Percentiles rank a stretch among this genome's conserved stretches.
Conservation (phyloP, 2,797 vertebrate species). For the Arrhamphus sclerolepis region DNA sequence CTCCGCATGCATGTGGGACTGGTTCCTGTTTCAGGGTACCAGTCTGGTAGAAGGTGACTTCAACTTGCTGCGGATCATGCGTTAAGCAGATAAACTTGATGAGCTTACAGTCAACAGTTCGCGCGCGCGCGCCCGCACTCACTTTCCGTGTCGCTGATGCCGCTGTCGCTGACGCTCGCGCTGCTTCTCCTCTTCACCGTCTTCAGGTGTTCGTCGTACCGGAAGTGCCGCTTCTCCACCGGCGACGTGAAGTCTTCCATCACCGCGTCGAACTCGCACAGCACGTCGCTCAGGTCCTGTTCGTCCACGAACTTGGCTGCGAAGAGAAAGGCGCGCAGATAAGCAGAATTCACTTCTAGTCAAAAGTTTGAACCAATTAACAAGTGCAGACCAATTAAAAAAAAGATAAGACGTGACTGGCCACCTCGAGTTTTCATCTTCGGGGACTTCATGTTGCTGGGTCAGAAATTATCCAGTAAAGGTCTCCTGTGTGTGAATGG, state of each 20-base stretch:
- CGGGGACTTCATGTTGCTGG: conserved; percentile 80
- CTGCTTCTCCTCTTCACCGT: conserved; percentile 93
- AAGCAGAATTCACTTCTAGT: too few relatives aligned
- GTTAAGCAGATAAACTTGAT: too few relatives aligned
- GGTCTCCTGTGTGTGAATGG: too few relatives aligned
- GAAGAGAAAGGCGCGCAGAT: neutral
- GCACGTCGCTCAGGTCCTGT: conserved; percentile 85
- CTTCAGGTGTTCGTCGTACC: conserved; percentile 91
- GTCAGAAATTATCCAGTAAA: conserved; percentile 27
- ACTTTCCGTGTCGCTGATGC: conserved; percentile 95
- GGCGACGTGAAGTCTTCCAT: conserved; percentile 93
- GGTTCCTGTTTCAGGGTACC: too few relatives aligned
- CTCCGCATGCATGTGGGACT: too few relatives aligned
- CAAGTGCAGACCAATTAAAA: too few relatives aligned
- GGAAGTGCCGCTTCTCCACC: conserved; percentile 88
- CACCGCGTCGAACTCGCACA: conserved; percentile 94
- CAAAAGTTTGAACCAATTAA: too few relatives aligned
- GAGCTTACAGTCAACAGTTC: too few relatives aligned
- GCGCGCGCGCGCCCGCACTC: conserved; percentile 53
- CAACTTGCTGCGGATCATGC: too few relatives aligned
- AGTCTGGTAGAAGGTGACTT: too few relatives aligned
- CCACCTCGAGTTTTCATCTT: conserved; percentile 75
- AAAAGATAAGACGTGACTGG: too few relatives aligned
- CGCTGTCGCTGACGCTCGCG: conserved; percentile 91
- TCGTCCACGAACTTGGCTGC: conserved; percentile 68